These are phyloP conservation scores for Micrasema minimum DNA, from an alignment of 1,140 invertebrate species.

Conservation along the genomic window DNA sequence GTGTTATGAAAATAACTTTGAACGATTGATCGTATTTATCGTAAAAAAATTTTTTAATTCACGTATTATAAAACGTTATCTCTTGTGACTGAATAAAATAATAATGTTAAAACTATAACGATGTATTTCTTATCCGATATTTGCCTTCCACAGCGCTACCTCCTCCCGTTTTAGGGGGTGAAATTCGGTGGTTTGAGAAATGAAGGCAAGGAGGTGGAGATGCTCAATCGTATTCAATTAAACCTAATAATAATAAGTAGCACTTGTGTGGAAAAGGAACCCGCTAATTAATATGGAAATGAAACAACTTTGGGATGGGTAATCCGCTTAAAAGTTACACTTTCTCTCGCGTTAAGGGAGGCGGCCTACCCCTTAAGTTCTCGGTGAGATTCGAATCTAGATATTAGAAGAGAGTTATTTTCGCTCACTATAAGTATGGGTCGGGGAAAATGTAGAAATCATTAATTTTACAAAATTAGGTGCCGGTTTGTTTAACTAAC, in stretches of 20 bases:
- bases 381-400: constrained; percentile 14
- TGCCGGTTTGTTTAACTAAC: constrained; percentile 5
- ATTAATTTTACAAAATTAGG: constrained; percentile 6
- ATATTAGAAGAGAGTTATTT: constrained; percentile 30
- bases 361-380: constrained; percentile 2
- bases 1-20: too few species aligned
- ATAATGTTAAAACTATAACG: too few species aligned
- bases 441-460: constrained; percentile 23
- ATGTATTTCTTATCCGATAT: too few species aligned
- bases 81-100: too few species aligned
- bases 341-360: constrained; percentile 40
- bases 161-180: too few species aligned
- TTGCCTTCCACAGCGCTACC: too few species aligned
- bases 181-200: too few species aligned
- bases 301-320: constrained; percentile 43
- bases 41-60: too few species aligned
- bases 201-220: neutral
- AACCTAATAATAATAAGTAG: constrained; percentile 39
- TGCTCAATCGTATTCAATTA: constrained; percentile 34
- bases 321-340: constrained; percentile 51
- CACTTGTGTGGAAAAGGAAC: constrained; percentile 39
- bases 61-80: too few species aligned
- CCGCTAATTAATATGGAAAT: constrained; percentile 51
- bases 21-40: too few species aligned
- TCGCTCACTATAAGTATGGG: constrained; percentile 13